Evolutionary conservation across 2,888 invertebrate species (phyloP), one percentile per base, ranked within the genome.

Genomic region (Cephus sareptanus): DNA sequence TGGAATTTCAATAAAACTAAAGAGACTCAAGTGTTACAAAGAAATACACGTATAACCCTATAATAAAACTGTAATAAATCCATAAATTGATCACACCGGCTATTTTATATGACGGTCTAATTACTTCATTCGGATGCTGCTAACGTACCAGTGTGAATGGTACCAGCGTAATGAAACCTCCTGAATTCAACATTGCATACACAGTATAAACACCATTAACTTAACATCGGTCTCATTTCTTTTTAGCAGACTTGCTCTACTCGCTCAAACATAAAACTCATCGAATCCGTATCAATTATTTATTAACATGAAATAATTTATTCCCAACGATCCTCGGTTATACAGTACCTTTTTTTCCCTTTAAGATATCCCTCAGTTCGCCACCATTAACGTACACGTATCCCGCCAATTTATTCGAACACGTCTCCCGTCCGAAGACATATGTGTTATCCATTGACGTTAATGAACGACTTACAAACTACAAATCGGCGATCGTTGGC

Each of bases 381-480:
- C 56, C 56, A 56, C 56, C 56, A 56, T 69, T 69, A 68, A 75
- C 77, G 75, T 70, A 75, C 74, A 68, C 40, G 33, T 68, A 75
- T 77, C 75, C 75, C 34, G 75, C 40, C 56, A 75, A 77, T 77
- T 77, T 71, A 77, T 77, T 75, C 70, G 69, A 75, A 40, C 68
- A 34, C n/a, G 56, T 75, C 23, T 40, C 23, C 3, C 74, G 71
- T 71, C 71, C 33, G 69, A 71, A 30, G 15, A 31, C 37, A 56
- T 71, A 71, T 75, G 71, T 33, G 75, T 77, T 56, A 71, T 76
- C 30, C 30, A 33, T 74, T 40, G 75, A 77, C 77, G 35, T 77
- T 77, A 77, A 77, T 77, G 75, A 75, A 77, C 77, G 77, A 77
- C 75, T 75, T 75, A 75, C 77, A 71, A 77, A 75, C 69, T 77